Evolutionary conservation across 2,113 vertebrate genomes (phyloP), one percentile per base, ranked within the genome.

Genomic region (Apeltes quadracus): DNA sequence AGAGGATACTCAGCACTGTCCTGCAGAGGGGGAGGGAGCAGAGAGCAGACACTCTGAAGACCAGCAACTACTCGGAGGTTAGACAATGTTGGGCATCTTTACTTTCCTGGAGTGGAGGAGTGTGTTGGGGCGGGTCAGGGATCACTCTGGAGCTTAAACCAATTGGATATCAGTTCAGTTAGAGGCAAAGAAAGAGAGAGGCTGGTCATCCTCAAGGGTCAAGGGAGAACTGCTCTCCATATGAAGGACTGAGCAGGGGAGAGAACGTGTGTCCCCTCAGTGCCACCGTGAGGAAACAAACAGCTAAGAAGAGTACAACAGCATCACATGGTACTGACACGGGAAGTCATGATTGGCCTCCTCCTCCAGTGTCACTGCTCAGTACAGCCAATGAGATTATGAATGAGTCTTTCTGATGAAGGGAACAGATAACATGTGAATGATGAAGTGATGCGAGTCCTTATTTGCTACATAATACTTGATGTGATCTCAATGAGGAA

Each of bases 1-100:
- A 98, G 92, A 0, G 96, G 96, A 76, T 97, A 98, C 71, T 96
- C 94, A 34, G 93, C 92, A 39, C 91, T 93, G 66, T 95, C 94
- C 95, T 97, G 36, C n/a, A 70, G 29, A 0, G 44, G 7, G 27
- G 82, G 56, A 69, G 23, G 54, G 68, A 41, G 34, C 12, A 3
- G 12, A 51, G 44, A 39, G 34, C 5, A 22, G 4, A 56, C 23
- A 46, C 38, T 18, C 1, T 20, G 11, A 53, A 29, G 9, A 22
- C 16, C 3, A 29, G 29, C 9, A 27, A 43, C 7, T 4, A 50
- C 13, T 14, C 36, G 15, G 5, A 50, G 12, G 29, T 27, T 27
- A 18, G 20, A 23, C 13, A 38, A 27, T 54, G 36, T 27, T 39
- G 38, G 62, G 29, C 34, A 46, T 59, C 32, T 61, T 51, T 51